These are phyloP conservation scores for Euglossa dilemma DNA, from an alignment of 1,140 invertebrate genomes.

Conservation along the genomic window DNA sequence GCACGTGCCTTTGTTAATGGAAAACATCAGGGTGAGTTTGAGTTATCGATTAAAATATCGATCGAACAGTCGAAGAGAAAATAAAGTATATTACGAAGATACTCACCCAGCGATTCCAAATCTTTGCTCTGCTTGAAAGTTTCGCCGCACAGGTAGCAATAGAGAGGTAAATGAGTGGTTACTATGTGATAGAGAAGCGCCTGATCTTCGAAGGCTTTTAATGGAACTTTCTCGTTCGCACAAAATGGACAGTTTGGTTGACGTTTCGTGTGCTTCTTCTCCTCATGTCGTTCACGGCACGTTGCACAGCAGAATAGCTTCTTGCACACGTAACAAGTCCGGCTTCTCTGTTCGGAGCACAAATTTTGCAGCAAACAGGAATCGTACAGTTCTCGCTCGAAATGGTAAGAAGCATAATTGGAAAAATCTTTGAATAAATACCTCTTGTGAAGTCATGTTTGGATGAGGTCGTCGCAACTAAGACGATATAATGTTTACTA, in stretches of 20 bases:
- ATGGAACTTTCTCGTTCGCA: slow-evolving; percentile 41
- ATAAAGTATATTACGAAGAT: not conserved
- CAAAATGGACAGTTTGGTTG: slow-evolving; percentile 65
- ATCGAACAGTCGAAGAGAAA: not conserved
- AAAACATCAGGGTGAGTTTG: no score
- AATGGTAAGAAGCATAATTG: not conserved
- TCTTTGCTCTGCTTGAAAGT: slow-evolving; percentile 55
- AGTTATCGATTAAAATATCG: not conserved
- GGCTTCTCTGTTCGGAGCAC: slow-evolving; percentile 36
- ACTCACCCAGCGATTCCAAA: slow-evolving; percentile 58
- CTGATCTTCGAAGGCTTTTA: slow-evolving; percentile 43
- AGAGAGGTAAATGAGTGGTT: slow-evolving; percentile 65
- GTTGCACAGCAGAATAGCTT: slow-evolving; percentile 69
- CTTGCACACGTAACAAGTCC: slow-evolving; percentile 61
- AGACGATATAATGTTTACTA: slow-evolving; percentile 51
- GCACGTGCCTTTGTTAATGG: slow-evolving; percentile 36
- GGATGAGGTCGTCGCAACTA: slow-evolving; percentile 31
- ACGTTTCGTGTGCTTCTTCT: slow-evolving; percentile 55
- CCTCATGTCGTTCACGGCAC: slow-evolving; percentile 63
- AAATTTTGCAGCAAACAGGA: slow-evolving; percentile 16
- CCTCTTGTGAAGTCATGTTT: slow-evolving; percentile 16
- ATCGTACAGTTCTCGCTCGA: not conserved
- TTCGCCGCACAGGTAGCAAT: slow-evolving; percentile 63
- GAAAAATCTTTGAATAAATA: slow-evolving; percentile 37
- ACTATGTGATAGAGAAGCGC: slow-evolving; percentile 62